Base-by-base conservation (phyloP, 2,888 invertebrate species). In the Ptilodon capucinus region DNA sequence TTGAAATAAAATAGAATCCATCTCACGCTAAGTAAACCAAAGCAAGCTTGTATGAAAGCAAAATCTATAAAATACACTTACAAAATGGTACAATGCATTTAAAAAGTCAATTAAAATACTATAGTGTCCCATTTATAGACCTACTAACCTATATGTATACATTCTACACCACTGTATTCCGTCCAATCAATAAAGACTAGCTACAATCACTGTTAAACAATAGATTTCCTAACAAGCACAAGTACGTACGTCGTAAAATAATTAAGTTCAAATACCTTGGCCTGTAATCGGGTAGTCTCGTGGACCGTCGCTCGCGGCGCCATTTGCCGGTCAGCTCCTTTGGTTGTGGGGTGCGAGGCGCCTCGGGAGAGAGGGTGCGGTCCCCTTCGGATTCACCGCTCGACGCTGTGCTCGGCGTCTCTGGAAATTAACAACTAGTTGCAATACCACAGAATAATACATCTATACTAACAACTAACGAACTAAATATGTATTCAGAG, bases 281-380 rank as follows among this genome's bases (percentile, higher is more conserved):
- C 54, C 88, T 84, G 44, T 91, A 91, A 38, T 91, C 91, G 8
- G 91, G 91, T 40, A 89, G 58, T 9, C 91, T 75, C 4, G 90
- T 84, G 1, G 92, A 87, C 18, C 95, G 92, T 32, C 95, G 92
- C 58, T 95, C 95, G 42, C 95, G 92, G 53, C 95, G 92, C 95
- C 95, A 95, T 84, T 95, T 94, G 44, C 94, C 92, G 6, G 94
- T 94, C 56, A 94, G 81, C 66, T 94, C 94, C 78, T 94, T 95
- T 45, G 82, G 70, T 45, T 77, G 86, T 17, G 90, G 82, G 44
- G 74, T 71, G 17, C 80, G 73, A 35, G 88, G 86, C 35, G 84
- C 78, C 60, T 86, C 88, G 0, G 89, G 90, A 1, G 90, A 91
- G 39, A 86, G 64, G 8, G 88, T 90, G 28, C 86, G 78, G 56